Base-by-base conservation (phyloP, 2,888 invertebrate species). In the Euphydryas editha region DNA sequence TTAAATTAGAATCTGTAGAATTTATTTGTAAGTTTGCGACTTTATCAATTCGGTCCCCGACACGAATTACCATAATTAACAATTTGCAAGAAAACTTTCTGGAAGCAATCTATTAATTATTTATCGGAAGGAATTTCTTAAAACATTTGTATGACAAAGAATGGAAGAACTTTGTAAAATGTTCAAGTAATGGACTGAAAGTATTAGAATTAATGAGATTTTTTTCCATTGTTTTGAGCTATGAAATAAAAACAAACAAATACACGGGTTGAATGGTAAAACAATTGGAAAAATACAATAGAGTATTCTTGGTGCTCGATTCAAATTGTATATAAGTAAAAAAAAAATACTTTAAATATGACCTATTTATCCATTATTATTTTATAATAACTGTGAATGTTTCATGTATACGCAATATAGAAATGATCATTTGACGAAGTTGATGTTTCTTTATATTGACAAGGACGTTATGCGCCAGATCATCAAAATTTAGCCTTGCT, bases 61-160 rank as follows among this genome's bases (percentile, higher is more conserved):
- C 55, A 59, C 68, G 77, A 81, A 88, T 88, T 88, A 85, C 79
- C 84, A 88, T 88, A 86, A 87, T 88, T 87, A 88, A 86, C 86
- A 87, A 87, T 85, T 86, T 83, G 76, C 78, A 78, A 81, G 81
- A 82, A 81, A 86, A 87, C 82, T 88, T 79, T 76, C 76, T 72
- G 80, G 81, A 78, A 83, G 85, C 86, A 87, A 86, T 88, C 85
- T 82, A 88, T 88, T 87, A 87, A 85, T 86, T 84, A 75, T 66
- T 86, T 84, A 75, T 66, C 70, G 51, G 51, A 71, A n/a, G 66
- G 74, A 81, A 82, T 80, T 84, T 81, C 76, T 73, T 75, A 80
- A 85, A 83, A 80, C 81, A 87, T 87, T 88, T 88, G 85, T 77
- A 79, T 76, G 80, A 78, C 70, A 70, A 70, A 69, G 72, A 66